A percentile compares a stretch with the other conserved stretches of the same genome.
Conservation (phyloP, 2,888 invertebrate genomes). For the Acleris sparsana region DNA sequence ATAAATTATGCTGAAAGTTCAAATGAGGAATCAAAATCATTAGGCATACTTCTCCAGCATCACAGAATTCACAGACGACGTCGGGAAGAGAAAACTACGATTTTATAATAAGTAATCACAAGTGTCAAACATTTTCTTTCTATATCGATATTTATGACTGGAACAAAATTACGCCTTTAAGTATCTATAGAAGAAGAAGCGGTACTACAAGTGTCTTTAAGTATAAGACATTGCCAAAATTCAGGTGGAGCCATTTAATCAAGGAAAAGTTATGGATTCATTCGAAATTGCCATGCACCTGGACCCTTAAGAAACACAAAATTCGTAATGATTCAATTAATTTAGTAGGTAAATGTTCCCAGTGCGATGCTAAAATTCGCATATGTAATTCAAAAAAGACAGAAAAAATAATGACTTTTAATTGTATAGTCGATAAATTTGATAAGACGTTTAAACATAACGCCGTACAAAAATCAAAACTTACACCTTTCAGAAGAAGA, state of each 20-base stretch:
- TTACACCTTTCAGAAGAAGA: conserved; percentile 39
- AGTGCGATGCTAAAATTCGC: conserved; percentile 3
- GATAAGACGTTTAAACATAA: conserved; percentile 32
- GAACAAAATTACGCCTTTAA: too few relatives aligned
- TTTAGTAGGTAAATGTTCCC: conserved; percentile 11
- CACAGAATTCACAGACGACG: too few relatives aligned
- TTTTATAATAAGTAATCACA: too few relatives aligned
- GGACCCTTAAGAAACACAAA: conserved; percentile 14
- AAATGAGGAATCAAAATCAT: conserved; percentile 1
- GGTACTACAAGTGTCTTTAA: too few relatives aligned
- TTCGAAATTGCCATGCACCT: conserved; percentile 20
- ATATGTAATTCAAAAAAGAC: conserved; percentile 12
- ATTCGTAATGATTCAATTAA: conserved; percentile 9
- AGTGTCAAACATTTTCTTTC: too few relatives aligned
- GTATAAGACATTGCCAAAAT: too few relatives aligned
- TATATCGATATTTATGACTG: too few relatives aligned
- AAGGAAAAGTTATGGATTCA: conserved; percentile 2
- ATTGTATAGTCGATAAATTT: conserved; percentile 14
- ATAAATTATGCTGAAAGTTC: too few relatives aligned
- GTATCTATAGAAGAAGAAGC: too few relatives aligned
- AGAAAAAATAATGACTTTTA: conserved; percentile 15
- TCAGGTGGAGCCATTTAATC: too few relatives aligned
- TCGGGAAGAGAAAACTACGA: too few relatives aligned
- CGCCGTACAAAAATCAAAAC: conserved; percentile 39
- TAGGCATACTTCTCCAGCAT: conserved; percentile 2